Evolutionary conservation across 2,888 invertebrate species (phyloP), one percentile per base, ranked within the genome.

Genomic region (Quadriops clusia): DNA sequence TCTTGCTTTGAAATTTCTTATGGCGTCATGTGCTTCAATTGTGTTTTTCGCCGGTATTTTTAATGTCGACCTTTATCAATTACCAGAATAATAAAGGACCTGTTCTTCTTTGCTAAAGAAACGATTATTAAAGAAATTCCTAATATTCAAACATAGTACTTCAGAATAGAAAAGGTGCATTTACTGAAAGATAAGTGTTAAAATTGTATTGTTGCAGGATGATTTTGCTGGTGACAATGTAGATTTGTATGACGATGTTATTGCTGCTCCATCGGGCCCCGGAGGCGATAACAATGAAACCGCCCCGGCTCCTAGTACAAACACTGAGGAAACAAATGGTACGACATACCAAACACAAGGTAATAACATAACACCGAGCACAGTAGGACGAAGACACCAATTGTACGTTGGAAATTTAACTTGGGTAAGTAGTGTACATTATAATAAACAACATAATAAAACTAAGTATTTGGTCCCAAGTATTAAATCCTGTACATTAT

Each of bases 331-430:
- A 52, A 76, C 81, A n/a, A 74, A 74, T 56, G 74, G 75, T 34
- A 77, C 76, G 51, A 65, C 69, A 28, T 75, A 81, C 43, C 78
- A 77, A 63, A 70, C 73, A 44, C 69, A 74, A 59, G 75, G 74
- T 45, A 75, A 77, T 53, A 75, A 68, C 53, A 68, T 72, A 42
- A 68, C 72, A 41, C 77, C 79, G 41, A 78, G 77, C 55, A 71
- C 73, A 42, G 67, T 75, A 45, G 76, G 77, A 24, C 73, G 89
- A 52, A 75, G 86, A 53, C 84, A 83, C 60, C 90, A 93, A 60
- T 72, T 94, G 24, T 98, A 98, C 65, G 81, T 98, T 54, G 97
- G 97, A 53, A 98, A 98, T 67, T 74, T 98, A 45, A 94, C 95
- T 50, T 98, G 98, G 95, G 91, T 90, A 74, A 67, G 74, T 47